Evolutionary conservation across 2,797 vertebrate genomes (phyloP).

Genomic region (Nothura maculosa): DNA sequence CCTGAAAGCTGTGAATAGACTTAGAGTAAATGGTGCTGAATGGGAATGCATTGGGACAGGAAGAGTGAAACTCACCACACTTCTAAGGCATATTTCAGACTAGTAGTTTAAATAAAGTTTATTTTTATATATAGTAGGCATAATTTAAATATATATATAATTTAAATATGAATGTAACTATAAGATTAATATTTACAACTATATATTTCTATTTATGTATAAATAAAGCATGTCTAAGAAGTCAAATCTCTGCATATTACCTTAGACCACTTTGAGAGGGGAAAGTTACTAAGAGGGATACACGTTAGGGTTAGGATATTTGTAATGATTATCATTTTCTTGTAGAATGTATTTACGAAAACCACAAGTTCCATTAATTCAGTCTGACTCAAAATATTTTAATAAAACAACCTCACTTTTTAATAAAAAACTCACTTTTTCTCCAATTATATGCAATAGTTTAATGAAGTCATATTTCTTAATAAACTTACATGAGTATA

Average conservation of each 20-base stretch:
- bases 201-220: background rate
- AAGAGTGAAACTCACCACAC: background rate
- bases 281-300: background rate
- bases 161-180: background rate
- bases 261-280: background rate
- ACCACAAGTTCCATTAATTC: background rate
- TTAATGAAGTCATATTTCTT: background rate
- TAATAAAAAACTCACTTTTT: background rate
- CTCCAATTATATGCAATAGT: background rate
- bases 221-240: background rate
- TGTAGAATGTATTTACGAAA: background rate
- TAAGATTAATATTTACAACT: background rate
- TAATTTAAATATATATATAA: background rate
- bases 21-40: background rate
- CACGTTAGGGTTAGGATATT: background rate
- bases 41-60: background rate
- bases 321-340: background rate
- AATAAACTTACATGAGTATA: background rate
- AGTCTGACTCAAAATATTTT: background rate
- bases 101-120: background rate
- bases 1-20: background rate
- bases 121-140: background rate
- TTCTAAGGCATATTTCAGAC: background rate
- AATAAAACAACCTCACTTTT: background rate
- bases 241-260: background rate